Conservation (phyloP, 2,888 invertebrate genomes). For the Diplazon laetatorius region DNA sequence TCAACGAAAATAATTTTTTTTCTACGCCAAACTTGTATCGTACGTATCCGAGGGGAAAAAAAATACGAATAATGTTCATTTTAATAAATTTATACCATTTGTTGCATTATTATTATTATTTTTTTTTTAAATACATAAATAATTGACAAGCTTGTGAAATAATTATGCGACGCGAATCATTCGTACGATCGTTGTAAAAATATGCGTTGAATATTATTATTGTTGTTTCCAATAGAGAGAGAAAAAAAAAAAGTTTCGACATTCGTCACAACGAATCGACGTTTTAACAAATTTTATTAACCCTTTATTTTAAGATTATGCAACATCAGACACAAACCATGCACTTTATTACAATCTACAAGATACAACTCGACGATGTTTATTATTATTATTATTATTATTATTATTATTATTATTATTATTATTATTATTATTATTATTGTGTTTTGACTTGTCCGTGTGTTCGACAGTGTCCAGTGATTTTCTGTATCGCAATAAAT, state of each 20-base stretch:
- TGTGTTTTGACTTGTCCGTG: conserved; percentile 6
- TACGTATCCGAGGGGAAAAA: conserved; percentile 1
- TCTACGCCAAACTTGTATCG: conserved; percentile 42
- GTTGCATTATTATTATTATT: conserved; percentile 23
- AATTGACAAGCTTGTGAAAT: conserved; percentile 2
- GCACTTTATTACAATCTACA: conserved; percentile 54
- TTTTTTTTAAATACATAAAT: conserved; percentile 15
- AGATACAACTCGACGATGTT: conserved; percentile 12
- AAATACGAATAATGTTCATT: conserved; percentile 46
- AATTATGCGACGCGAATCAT: conserved; percentile 5
- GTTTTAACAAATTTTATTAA: conserved; percentile 50
- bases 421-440: conserved; percentile 41
- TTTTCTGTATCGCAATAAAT: conserved; percentile 55
- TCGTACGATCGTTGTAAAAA: neutral
- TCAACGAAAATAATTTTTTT: conserved; percentile 49
- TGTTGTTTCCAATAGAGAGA: conserved; percentile 10
- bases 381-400: conserved; percentile 33
- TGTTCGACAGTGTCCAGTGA: conserved; percentile 19
- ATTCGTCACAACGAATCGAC: conserved; percentile 17
- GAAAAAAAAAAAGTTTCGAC: conserved; percentile 18
- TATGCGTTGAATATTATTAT: neutral
- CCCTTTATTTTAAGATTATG: conserved; percentile 41
- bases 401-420: conserved; percentile 31
- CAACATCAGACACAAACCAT: conserved; percentile 10
- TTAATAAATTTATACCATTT: conserved; percentile 17